A percentile compares a stretch with the other conserved stretches of the same genome.
phyloP scores from a whole-genome alignment of 2,797 vertebrate genomes.

The Betta splendens region DNA sequence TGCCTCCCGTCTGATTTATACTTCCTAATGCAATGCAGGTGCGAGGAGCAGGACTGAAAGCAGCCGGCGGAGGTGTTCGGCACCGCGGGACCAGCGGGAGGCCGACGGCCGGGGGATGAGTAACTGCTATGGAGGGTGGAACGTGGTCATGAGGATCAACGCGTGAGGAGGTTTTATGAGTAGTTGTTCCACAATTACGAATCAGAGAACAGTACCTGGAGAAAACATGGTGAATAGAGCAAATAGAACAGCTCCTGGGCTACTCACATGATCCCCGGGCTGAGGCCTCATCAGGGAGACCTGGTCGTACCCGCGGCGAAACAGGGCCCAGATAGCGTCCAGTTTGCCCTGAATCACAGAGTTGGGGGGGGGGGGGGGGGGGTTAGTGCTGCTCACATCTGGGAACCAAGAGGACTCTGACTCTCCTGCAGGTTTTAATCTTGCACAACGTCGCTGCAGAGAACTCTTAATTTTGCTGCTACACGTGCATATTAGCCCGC shows the following conservation, averaged over 20 bases:
- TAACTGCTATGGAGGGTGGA: slow-evolving; percentile 31
- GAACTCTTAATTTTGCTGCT: too few relatives aligned
- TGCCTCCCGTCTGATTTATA: slow-evolving; percentile 59
- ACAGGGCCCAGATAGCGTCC: slow-evolving; percentile 88
- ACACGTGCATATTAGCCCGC: too few relatives aligned
- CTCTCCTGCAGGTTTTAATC: slow-evolving; percentile 30
- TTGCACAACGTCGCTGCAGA: too few relatives aligned
- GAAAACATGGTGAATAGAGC: background rate
- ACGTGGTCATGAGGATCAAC: too few relatives aligned
- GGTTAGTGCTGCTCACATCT: slow-evolving; percentile 34
- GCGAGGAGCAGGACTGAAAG: slow-evolving; percentile 36
- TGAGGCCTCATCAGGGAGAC: slow-evolving; percentile 91
- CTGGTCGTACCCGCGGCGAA: slow-evolving; percentile 88
- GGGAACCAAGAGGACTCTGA: slow-evolving; percentile 30
- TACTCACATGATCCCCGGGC: slow-evolving; percentile 88
- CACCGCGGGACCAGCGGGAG: slow-evolving; percentile 27
- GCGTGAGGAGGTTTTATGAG: too few relatives aligned
- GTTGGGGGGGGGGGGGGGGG: slow-evolving; percentile 1
- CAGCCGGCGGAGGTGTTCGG: slow-evolving; percentile 36
- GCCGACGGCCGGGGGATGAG: slow-evolving; percentile 34
- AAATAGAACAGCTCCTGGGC: slow-evolving; percentile 10
- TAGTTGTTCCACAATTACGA: too few relatives aligned
- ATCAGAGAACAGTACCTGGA: too few relatives aligned
- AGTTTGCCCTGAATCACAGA: slow-evolving; percentile 84
- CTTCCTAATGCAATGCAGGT: slow-evolving; percentile 71